These are phyloP conservation scores for Heliothis peltigera DNA, from an alignment of 2,888 invertebrate genomes.

Conservation along the genomic window DNA sequence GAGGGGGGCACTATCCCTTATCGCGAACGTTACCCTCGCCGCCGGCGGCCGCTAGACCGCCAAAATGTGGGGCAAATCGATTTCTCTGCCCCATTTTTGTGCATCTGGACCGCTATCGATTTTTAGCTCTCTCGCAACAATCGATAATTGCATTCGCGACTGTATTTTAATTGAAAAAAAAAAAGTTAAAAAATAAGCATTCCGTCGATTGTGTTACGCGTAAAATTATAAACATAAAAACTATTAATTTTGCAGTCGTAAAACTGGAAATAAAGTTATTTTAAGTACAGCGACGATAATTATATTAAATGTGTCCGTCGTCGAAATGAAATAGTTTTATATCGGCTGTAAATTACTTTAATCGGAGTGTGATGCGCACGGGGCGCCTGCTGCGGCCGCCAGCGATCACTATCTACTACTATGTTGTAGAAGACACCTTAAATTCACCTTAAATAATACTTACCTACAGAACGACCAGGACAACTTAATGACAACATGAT, in stretches of 20 bases:
- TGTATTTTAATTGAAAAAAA: too few relatives aligned
- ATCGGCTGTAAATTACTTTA: conserved; percentile 80
- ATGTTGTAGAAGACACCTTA: conserved; percentile 48
- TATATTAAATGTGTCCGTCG: conserved; percentile 78
- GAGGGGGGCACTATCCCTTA: conserved; percentile 89
- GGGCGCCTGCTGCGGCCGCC: conserved; percentile 31
- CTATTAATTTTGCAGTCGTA: conserved; percentile 66
- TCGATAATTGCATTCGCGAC: conserved; percentile 61
- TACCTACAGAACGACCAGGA: conserved; percentile 9
- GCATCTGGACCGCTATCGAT: conserved; percentile 90
- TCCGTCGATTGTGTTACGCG: conserved; percentile 22
- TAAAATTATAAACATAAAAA: conserved; percentile 45
- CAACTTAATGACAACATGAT: conserved; percentile 22
- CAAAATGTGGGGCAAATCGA: conserved; percentile 90
- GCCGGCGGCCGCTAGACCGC: conserved; percentile 86
- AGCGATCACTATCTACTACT: conserved; percentile 44
- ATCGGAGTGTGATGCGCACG: conserved; percentile 65
- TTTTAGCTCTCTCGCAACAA: conserved; percentile 68
- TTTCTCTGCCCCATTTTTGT: conserved; percentile 89
- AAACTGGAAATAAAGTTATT: conserved; percentile 79
- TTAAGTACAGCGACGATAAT: conserved; percentile 79
- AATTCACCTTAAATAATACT: conserved; percentile 50
- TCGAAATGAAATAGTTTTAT: conserved; percentile 82
- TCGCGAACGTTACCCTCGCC: conserved; percentile 89
- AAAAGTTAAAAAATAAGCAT: too few relatives aligned